These are phyloP conservation scores for Thecophora atra DNA, from an alignment of 2,888 invertebrate species.

Conservation along the genomic window DNA sequence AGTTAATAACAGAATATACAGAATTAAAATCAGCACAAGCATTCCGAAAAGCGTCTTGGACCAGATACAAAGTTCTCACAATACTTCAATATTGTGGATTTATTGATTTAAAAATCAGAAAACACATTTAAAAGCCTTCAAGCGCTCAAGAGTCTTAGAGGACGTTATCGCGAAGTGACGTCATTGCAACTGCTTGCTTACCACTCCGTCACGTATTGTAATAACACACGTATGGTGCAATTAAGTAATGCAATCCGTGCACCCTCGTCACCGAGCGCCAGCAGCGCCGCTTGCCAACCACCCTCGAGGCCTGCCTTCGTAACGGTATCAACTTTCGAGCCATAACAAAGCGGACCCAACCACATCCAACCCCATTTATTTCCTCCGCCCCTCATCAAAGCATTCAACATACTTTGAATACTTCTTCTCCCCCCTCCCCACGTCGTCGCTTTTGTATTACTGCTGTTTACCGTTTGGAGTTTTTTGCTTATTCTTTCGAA, in stretches of 20 bases:
- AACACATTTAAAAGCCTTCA: neutral
- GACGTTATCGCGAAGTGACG: neutral
- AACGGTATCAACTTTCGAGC: conserved; percentile 6
- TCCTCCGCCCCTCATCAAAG: neutral
- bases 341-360: neutral
- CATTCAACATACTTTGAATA: conserved; percentile 3
- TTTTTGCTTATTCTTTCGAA: conserved; percentile 19
- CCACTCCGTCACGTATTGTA: neutral
- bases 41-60: no score
- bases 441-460: neutral
- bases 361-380: neutral
- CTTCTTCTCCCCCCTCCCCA: conserved; percentile 8
- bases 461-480: conserved; percentile 7
- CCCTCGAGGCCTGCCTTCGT: neutral
- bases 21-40: no score
- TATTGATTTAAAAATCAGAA: neutral
- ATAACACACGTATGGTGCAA: conserved; percentile 11
- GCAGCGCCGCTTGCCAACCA: neutral
- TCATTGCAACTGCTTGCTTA: neutral
- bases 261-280: neutral
- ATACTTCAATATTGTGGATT: neutral
- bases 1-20: no score
- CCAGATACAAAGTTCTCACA: no score
- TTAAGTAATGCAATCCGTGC: conserved; percentile 21
- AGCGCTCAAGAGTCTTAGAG: conserved; percentile 1